Base-by-base conservation (phyloP, 2,888 invertebrate species). In the Slavum lentiscoides region DNA sequence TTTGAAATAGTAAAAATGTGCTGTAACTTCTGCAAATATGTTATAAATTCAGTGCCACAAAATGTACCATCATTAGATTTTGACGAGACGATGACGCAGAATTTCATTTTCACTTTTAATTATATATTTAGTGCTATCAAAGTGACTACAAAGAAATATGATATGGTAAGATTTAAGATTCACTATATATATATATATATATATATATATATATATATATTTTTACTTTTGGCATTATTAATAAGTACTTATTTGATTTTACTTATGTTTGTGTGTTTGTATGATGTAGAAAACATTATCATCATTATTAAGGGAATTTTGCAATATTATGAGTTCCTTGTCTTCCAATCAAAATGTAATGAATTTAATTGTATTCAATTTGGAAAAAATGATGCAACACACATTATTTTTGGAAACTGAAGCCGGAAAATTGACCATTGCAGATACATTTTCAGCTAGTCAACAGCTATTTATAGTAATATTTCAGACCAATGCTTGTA, bases 391-490 rank as follows among this genome's bases (percentile, higher is more conserved):
- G 7, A 37, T 77, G 62, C 58, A 69, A 39, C 6, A 23, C 37
- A 11, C 55, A 77, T 55, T 69, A 19, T 77, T 70, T 69, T 55
- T 77, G 55, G 70, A 70, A 23, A 62, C 62, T 19, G 69, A 77
- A 55, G 15, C 49, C 17, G 77, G 77, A 37, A 77, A 69, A 77
- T 53, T 69, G 19, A 23, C n/a, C 17, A 37, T 70, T 23, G 69
- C 69, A 49, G 77, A 77, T 39, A 62, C 68, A 77, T 77, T 62
- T 70, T 70, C 69, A 62, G 37, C 49, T 53, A 77, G 37, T 62
- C 53, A 53, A 53, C 69, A 77, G 17, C 53, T 70, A 62, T 77
- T 77, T 77, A 21, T 53, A 17, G 77, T 77, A 77, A 77, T 68
- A 53, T 76, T 74, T 37, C n/a, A 23, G 7, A 17, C 1, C 43